phyloP scores from a whole-genome alignment of 2,888 invertebrate genomes.

The Magallana nippona region DNA sequence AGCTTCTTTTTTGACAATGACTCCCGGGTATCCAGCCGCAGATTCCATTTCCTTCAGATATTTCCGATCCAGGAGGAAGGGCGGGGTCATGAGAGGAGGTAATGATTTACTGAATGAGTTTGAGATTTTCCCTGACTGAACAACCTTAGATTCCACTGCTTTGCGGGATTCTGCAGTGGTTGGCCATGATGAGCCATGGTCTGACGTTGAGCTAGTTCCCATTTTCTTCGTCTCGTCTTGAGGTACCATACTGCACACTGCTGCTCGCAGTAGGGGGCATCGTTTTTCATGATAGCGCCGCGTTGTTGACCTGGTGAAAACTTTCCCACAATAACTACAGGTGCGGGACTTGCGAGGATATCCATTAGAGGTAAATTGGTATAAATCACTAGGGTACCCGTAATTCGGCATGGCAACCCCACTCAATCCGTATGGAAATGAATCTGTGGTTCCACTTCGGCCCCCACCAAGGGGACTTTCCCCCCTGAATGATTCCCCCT shows the following conservation, averaged over 20 bases:
- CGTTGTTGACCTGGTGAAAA: constrained; percentile 76
- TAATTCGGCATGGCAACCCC: constrained; percentile 74
- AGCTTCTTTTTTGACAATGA: constrained; percentile 66
- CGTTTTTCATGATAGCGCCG: constrained; percentile 75
- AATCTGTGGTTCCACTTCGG: constrained; percentile 54
- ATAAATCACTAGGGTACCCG: constrained; percentile 71
- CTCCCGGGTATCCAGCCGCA: constrained; percentile 54
- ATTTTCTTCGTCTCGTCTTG: constrained; percentile 53
- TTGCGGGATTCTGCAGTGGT: constrained; percentile 22
- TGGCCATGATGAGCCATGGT: constrained; percentile 40
- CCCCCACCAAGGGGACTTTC: constrained; percentile 51
- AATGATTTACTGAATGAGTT: constrained; percentile 57
- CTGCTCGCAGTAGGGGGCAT: constrained; percentile 72
- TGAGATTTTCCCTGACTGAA: constrained; percentile 55
- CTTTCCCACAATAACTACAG: constrained; percentile 74
- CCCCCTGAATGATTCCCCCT: constrained; percentile 58
- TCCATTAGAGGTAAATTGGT: constrained; percentile 73
- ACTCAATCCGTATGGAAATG: constrained; percentile 74
- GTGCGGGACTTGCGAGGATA: constrained; percentile 74
- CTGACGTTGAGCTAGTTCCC: constrained; percentile 28
- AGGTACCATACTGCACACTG: constrained; percentile 68
- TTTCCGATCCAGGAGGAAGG: constrained; percentile 47
- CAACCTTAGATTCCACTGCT: constrained; percentile 35
- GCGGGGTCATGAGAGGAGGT: constrained; percentile 62
- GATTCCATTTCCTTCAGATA: constrained; percentile 24